Evolutionary conservation across 2,113 vertebrate genomes (phyloP).

Genomic region (Platysternon megacephalum): DNA sequence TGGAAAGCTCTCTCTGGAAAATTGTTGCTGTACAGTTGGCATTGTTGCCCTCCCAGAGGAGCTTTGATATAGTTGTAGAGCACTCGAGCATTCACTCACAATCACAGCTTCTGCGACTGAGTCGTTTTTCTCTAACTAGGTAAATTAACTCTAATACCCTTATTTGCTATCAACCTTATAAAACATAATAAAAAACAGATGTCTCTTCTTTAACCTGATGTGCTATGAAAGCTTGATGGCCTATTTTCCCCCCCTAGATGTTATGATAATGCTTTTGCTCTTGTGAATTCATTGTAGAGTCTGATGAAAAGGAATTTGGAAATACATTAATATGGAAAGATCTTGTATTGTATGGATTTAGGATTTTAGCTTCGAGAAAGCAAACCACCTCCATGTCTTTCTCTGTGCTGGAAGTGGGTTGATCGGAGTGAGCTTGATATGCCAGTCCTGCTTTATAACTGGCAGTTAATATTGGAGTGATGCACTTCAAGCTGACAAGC

Average conservation of each 20-base stretch:
- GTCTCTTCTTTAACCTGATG: conserved; percentile 74
- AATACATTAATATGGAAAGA: not conserved
- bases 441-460: not conserved
- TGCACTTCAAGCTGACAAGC: not conserved
- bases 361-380: not conserved
- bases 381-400: accelerated
- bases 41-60: conserved; percentile 57
- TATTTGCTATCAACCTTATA: conserved; percentile 90
- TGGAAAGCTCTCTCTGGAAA: conserved; percentile 34
- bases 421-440: accelerated
- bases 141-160: conserved; percentile 96
- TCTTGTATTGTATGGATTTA: not conserved
- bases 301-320: conserved; percentile 1
- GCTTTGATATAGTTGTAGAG: conserved; percentile 72
- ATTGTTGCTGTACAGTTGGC: not conserved
- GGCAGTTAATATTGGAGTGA: not conserved
- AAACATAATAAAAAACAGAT: conserved; percentile 92
- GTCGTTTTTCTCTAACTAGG: conserved; percentile 88
- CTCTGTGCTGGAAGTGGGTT: not conserved
- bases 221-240: conserved; percentile 3
- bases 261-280: conserved; percentile 36
- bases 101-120: conserved; percentile 89
- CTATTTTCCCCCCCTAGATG: conserved; percentile 25
- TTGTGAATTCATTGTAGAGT: not conserved
- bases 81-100: conserved; percentile 82